Base-by-base conservation (phyloP, 2,888 invertebrate species). In the Tineola bisselliella region DNA sequence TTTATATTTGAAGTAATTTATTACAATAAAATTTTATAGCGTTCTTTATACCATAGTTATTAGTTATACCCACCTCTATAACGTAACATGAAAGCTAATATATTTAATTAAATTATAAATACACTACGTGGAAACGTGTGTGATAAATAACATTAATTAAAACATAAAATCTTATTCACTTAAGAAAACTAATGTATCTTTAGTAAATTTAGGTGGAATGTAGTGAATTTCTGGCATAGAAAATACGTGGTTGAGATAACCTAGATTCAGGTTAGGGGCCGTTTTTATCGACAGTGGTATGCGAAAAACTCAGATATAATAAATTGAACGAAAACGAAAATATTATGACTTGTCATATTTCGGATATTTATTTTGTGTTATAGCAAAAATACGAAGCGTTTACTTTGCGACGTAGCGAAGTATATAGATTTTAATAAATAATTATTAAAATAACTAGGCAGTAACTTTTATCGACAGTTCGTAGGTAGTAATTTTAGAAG, bases 121-220 rank as follows among this genome's bases (percentile, higher is more conserved):
- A 25, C 4, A 25, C 25, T 25, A 25, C 25, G 25, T 25, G 10
- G 38, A 38, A 38, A 10, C 38, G 25, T 25, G 38, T n/a, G 38
- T 25, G 25, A 54, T 54, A 54, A 54, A 54, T 25, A 54, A 25
- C 54, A 54, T 54, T 54, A 54, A 54, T 54, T 54, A 54, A 54
- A 54, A 25, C 19, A 5, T 25, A 54, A 54, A 54, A 52, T 52
- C 18, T 25, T 54, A 25, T 54, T 54, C 15, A 17, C 15, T 18
- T n/a, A 25, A 25, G 8, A 54, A 54, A 54, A 25, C 12, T 54
- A 18, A 25, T 54, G 4, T 25, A 12, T 18, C 54, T 19, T 10
- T 54, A 33, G 58, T 15, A 17, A 58, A 58, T 58, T 17, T 58
- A 17, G 58, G 4, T 58, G 33, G 58, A 58, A 33, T 58, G 58